Evolutionary conservation across 2,888 invertebrate species (phyloP).

Genomic region (Xestia ashworthii): DNA sequence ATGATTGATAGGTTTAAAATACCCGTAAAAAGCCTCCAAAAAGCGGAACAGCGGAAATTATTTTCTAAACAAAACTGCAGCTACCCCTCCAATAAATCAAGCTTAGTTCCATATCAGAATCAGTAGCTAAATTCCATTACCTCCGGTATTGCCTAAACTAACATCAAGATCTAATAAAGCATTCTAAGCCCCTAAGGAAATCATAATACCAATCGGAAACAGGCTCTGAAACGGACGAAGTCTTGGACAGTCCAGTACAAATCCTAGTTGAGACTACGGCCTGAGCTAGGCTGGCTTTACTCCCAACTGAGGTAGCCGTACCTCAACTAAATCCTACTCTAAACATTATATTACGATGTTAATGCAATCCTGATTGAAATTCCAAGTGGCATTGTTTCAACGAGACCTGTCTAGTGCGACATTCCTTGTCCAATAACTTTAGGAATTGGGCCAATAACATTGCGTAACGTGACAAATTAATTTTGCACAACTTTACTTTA

Average conservation of each 20-base stretch:
- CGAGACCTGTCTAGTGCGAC: constrained; percentile 66
- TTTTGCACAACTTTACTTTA: constrained; percentile 56
- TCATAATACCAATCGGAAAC: constrained; percentile 46
- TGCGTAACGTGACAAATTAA: constrained; percentile 75
- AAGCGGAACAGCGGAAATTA: background rate
- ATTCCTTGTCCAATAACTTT: constrained; percentile 69
- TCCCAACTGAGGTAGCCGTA: constrained; percentile 3
- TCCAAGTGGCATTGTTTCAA: constrained; percentile 65
- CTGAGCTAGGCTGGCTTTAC: background rate
- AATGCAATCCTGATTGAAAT: constrained; percentile 66
- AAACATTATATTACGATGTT: constrained; percentile 55
- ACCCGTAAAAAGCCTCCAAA: background rate
- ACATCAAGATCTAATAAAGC: constrained; percentile 41
- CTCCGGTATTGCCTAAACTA: constrained; percentile 19
- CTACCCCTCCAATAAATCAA: constrained; percentile 16
- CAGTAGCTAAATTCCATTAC: constrained; percentile 30
- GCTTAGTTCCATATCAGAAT: constrained; percentile 7
- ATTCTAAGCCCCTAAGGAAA: constrained; percentile 38
- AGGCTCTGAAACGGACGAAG: constrained; percentile 19
- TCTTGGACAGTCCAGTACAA: constrained; percentile 29
- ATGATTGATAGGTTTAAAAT: constrained; percentile 16
- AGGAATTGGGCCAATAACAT: constrained; percentile 65
- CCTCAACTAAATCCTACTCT: constrained; percentile 38
- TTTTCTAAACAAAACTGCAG: constrained; percentile 6
- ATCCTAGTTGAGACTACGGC: constrained; percentile 32